phyloP scores from a whole-genome alignment of 1,140 invertebrate genomes.

The Magallana angulata region DNA sequence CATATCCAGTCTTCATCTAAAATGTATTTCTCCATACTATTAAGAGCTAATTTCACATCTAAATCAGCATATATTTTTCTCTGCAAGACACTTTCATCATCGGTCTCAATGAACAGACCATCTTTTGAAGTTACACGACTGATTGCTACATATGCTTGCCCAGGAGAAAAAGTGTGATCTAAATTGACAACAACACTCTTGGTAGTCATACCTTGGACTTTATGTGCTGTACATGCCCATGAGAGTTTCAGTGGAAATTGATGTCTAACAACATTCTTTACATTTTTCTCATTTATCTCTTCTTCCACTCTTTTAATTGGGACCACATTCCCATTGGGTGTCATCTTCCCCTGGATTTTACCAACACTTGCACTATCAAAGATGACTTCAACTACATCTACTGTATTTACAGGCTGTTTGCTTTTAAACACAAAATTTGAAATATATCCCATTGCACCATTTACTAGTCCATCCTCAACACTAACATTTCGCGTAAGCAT shows the following conservation, averaged over 20 bases:
- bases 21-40: not conserved
- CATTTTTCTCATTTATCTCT: not conserved
- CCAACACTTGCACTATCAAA: constrained; percentile 36
- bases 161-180: constrained; percentile 26
- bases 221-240: too few relatives aligned
- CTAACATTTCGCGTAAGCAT: constrained; percentile 39
- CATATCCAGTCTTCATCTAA: not conserved
- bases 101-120: not conserved
- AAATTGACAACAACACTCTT: constrained; percentile 40
- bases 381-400: constrained; percentile 7
- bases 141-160: constrained; percentile 45
- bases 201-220: constrained; percentile 39
- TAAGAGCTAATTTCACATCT: not conserved
- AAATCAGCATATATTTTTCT: constrained; percentile 24
- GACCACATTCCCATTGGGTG: not conserved
- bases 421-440: not conserved
- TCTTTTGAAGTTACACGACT: constrained; percentile 38
- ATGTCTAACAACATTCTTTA: not conserved
- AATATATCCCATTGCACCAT: constrained; percentile 39
- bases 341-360: not conserved
- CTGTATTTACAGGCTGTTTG: not conserved
- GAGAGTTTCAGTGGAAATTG: too few relatives aligned
- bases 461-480: constrained; percentile 43
- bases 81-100: not conserved
- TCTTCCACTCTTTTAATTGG: constrained; percentile 25